phyloP scores from a whole-genome alignment of 2,797 vertebrate species.

The Cyprinodon diabolis region DNA sequence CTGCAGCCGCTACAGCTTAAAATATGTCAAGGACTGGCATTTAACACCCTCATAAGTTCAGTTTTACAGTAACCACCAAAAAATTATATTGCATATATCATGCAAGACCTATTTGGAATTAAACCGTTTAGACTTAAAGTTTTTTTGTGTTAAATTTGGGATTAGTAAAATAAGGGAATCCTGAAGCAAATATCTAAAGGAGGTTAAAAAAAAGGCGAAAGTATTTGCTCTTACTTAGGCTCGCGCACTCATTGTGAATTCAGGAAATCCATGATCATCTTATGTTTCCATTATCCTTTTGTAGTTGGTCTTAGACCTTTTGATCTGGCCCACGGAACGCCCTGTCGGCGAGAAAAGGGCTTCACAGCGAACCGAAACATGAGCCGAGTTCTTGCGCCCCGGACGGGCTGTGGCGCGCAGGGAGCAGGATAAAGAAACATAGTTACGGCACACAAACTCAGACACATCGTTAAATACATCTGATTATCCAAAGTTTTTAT shows the following conservation, averaged over 20 bases:
- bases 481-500: background rate
- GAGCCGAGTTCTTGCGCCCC: slow-evolving; percentile 70
- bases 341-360: slow-evolving; percentile 87
- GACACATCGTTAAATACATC: background rate
- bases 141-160: background rate
- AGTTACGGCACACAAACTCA: background rate
- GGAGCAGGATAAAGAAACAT: background rate
- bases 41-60: background rate
- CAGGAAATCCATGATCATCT: slow-evolving; percentile 87
- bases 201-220: background rate
- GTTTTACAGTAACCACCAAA: background rate
- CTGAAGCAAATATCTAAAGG: background rate
- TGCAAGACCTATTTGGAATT: background rate
- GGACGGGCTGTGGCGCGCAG: slow-evolving; percentile 51
- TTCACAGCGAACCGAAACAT: slow-evolving; percentile 91
- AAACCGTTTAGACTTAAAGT: background rate
- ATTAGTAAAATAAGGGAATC: background rate
- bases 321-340: slow-evolving; percentile 92
- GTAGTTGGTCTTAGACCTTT: slow-evolving; percentile 88
- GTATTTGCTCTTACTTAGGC: slow-evolving; percentile 78
- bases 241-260: slow-evolving; percentile 87
- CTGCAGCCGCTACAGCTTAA: background rate
- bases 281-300: slow-evolving; percentile 93
- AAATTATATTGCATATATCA: background rate
- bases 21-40: background rate